Percentiles rank a stretch among this genome's conserved stretches.
phyloP scores from a whole-genome alignment of 2,797 vertebrate genomes.

The Hydrophis major region DNA sequence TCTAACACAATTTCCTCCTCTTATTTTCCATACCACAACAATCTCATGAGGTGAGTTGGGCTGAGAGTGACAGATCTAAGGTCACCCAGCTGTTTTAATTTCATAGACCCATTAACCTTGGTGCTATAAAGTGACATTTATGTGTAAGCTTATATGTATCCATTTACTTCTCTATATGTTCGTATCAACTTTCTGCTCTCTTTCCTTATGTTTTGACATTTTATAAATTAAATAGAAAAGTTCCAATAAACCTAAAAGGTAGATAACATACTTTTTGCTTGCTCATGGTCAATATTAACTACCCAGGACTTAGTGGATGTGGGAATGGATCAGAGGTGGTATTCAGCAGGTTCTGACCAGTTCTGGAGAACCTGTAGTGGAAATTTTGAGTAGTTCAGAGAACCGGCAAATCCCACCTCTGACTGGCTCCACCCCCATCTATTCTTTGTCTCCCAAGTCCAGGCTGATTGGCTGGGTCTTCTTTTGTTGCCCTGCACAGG shows the following conservation, averaged over 20 bases:
- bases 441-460: too few relatives aligned
- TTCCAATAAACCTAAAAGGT: not conserved
- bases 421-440: too few relatives aligned
- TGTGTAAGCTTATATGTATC: not conserved
- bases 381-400: too few relatives aligned
- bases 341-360: too few relatives aligned
- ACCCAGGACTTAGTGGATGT: not conserved
- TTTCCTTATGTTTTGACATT: not conserved
- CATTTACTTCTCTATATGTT: not conserved
- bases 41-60: not conserved
- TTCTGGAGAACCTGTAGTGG: too few relatives aligned
- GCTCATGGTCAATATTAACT: not conserved
- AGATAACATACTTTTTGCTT: not conserved
- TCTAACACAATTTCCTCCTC: not conserved
- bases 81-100: not conserved
- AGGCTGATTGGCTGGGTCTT: too few relatives aligned
- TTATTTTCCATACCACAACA: not conserved
- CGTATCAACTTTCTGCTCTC: not conserved
- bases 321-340: too few relatives aligned
- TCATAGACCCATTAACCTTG: not conserved
- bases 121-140: not conserved
- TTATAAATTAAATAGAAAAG: not conserved
- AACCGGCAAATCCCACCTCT: too few relatives aligned
- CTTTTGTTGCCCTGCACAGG: too few relatives aligned
- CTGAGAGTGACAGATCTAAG: not conserved